Base-by-base conservation (phyloP, 2,888 invertebrate genomes). In the Machimus atricapillus region DNA sequence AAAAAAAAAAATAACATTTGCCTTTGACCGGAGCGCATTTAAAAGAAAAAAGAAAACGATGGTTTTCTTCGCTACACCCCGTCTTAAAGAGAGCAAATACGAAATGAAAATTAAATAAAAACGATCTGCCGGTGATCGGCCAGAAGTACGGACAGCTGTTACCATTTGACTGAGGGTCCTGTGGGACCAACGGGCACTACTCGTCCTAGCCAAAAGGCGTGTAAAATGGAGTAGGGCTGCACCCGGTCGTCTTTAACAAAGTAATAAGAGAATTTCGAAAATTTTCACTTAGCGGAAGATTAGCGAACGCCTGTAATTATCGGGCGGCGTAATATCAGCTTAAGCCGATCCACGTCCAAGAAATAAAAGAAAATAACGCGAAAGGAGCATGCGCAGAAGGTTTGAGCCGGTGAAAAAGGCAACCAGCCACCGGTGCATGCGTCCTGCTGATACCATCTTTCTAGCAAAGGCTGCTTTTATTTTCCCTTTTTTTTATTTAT, bases 111-210 rank as follows among this genome's bases (percentile, higher is more conserved):
- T 34, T 73, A 46, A 43, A 43, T 46, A 79, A 79, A 46, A 79
- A 46, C 79, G 40, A 46, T 79, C 43, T 46, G 79, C 43, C 43
- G 46, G 19, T 79, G 79, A 66, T 66, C 79, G 43, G 46, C 79
- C 79, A 52, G 83, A 83, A 37, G 85, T 43, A 31, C 37, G 56
- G 85, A 85, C 85, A 85, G 85, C 73, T 85, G 85, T 74, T 85
- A 5, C 46, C 85, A 74, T 74, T 46, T 74, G 73, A 74, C 66
- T 66, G 9, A 23, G 66, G 27, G 27, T 66, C 66, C 66, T 66
- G 66, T 27, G 66, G 12, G 27, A 66, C 66, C 19, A 66, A 66
- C 66, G 27, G 27, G 52, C 52, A 19, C 52, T 52, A n/a, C 52
- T 12, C 66, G 9, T 66, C 23, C 66, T 66, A 66, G 66, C 27